These are phyloP conservation scores for Petrolisthes manimaculis DNA, from an alignment of 2,888 invertebrate genomes.

Conservation along the genomic window DNA sequence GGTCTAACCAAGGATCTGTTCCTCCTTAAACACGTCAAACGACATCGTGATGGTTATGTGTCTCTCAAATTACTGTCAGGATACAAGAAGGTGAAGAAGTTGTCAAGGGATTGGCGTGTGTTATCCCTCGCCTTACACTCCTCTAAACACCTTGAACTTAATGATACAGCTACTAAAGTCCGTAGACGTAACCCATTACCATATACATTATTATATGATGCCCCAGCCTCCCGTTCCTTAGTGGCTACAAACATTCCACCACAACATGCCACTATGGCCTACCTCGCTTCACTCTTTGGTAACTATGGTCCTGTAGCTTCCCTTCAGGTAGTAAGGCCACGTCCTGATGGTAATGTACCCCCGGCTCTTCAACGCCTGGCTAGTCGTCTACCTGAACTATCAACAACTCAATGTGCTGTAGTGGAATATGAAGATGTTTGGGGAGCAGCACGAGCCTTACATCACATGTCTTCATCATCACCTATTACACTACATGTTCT, in stretches of 20 bases:
- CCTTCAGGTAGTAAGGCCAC: constrained; percentile 83
- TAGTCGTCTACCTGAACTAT: constrained; percentile 34
- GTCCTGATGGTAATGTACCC: constrained; percentile 88
- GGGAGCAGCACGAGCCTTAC: constrained; percentile 57
- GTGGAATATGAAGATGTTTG: constrained; percentile 82
- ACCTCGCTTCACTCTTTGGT: constrained; percentile 88
- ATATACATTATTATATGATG: constrained; percentile 82
- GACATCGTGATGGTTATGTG: constrained; percentile 96
- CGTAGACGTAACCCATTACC: constrained; percentile 87
- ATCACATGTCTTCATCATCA: constrained; percentile 24
- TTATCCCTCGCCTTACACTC: constrained; percentile 87
- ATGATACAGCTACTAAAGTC: constrained; percentile 90
- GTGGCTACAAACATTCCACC: constrained; percentile 88
- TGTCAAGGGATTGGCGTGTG: constrained; percentile 93
- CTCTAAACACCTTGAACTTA: constrained; percentile 85
- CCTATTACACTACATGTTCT: constrained; percentile 45
- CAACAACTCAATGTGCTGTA: constrained; percentile 77
- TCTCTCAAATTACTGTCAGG: constrained; percentile 94
- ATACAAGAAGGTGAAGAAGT: constrained; percentile 92
- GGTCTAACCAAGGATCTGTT: constrained; percentile 96
- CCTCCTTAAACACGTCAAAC: constrained; percentile 90
- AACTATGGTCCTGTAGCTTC: constrained; percentile 90
- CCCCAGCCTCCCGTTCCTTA: constrained; percentile 90
- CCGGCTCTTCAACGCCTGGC: constrained; percentile 88
- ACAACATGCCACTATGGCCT: constrained; percentile 87